A percentile compares a stretch with the other conserved stretches of the same genome.
Evolutionary conservation across 2,888 invertebrate species (phyloP).

Genomic region (Tricholauxania praeusta): DNA sequence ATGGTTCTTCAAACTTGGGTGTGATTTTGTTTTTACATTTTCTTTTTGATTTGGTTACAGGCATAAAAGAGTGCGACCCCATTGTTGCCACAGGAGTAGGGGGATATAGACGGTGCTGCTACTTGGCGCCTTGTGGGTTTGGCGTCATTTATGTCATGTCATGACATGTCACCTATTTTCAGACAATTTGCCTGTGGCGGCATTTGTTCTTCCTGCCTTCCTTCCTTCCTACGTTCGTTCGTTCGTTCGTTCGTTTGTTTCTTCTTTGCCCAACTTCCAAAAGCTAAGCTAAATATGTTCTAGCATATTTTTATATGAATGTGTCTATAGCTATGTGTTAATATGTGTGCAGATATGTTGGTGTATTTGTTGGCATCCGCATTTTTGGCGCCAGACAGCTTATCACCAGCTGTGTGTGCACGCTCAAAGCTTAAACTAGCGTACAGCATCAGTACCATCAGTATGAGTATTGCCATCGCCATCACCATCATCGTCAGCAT

Average conservation of each 20-base stretch:
- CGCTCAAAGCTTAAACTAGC: too few relatives aligned
- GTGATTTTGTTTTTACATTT: slow-evolving; percentile 18
- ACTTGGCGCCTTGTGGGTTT: slow-evolving; percentile 30
- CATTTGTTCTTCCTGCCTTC: not conserved
- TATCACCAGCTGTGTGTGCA: slow-evolving; percentile 57
- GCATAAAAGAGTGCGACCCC: not conserved
- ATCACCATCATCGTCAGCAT: not conserved
- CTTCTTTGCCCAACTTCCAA: not conserved
- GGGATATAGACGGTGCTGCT: not conserved
- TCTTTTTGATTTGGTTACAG: not conserved
- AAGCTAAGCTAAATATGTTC: not conserved
- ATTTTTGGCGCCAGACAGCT: slow-evolving; percentile 65
- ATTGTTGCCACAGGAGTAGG: not conserved
- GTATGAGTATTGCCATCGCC: not conserved
- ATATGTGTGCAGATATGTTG: not conserved
- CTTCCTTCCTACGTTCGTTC: not conserved
- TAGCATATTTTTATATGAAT: not conserved
- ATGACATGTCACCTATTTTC: slow-evolving; percentile 57
- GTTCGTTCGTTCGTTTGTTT: not conserved
- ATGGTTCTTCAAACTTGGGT: not conserved
- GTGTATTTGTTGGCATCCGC: slow-evolving; percentile 43
- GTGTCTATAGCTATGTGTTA: not conserved
- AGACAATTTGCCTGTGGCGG: slow-evolving; percentile 47
- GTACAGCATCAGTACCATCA: not conserved
- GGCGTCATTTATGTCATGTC: slow-evolving; percentile 53